Base-by-base conservation (phyloP, 2,888 invertebrate genomes). In the Monopis laevigella region DNA sequence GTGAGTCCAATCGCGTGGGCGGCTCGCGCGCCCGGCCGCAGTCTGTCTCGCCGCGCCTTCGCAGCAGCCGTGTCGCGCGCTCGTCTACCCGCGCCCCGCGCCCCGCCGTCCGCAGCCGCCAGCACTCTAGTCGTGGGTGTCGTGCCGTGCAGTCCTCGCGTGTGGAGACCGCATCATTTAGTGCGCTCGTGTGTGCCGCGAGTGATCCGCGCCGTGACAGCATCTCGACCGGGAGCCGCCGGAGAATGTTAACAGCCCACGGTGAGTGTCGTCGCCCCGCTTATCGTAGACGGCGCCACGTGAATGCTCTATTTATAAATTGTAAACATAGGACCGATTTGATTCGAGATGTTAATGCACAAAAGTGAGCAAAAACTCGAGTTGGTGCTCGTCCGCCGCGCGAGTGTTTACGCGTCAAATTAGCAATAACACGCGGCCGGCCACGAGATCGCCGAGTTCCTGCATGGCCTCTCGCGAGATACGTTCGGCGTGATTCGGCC, bases 191-290 rank as follows among this genome's bases (percentile, higher is more conserved):
- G 75, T 74, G 78, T 78, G 78, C 73, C 71, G 61, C 77, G 68
- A 72, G 80, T 78, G 77, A 72, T 72, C 36, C 36, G 14, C 16
- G 17, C 16, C 17, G 32, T 32, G 36, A 36, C 36, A 21, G n/a
- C 36, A 32, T 14, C 16, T 32, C 16, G 17, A 17, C 32, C 32
- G 13, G 36, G 64, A 58, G 55, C 62, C 62, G 66, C 67, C 75
- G 65, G 80, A 80, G 78, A 77, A 80, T 80, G 80, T 78, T 78
- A 75, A 74, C 78, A 80, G 80, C 75, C 63, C 71, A 77, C 77
- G 80, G 80, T 80, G 69, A 80, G 80, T 78, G 66, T 35, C 58
- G 59, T 57, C 58, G 57, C 53, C 57, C 64, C 54, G 67, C 36
- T 70, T 71, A 69, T 71, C 70, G 63, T 55, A 52, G 54, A 50